phyloP scores from a whole-genome alignment of 2,113 vertebrate genomes.

The Probosciger aterrimus region DNA sequence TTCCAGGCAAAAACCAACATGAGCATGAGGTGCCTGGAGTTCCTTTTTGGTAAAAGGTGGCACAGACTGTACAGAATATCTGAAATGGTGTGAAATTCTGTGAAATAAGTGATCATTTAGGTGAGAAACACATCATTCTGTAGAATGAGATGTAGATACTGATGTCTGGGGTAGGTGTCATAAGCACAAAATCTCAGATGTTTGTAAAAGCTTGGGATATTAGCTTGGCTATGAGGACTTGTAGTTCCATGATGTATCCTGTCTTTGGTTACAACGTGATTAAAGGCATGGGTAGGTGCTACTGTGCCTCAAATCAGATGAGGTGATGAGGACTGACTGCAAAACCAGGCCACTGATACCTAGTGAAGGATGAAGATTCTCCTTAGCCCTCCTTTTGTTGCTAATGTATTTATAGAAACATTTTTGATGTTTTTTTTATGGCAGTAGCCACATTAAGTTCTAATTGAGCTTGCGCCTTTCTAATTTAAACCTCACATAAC shows the following conservation, averaged over 20 bases:
- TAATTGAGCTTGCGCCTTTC: neutral
- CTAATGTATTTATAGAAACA: too few relatives aligned
- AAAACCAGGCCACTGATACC: neutral
- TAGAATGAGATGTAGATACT: neutral
- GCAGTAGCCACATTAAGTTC: neutral
- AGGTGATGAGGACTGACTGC: neutral
- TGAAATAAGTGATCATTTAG: neutral
- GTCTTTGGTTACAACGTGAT: neutral
- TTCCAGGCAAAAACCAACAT: neutral
- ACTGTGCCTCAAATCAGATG: neutral
- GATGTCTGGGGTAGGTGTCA: neutral
- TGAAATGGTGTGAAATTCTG: neutral
- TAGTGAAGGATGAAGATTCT: too few relatives aligned
- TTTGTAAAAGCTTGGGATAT: neutral
- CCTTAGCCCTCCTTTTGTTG: too few relatives aligned
- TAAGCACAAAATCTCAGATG: neutral
- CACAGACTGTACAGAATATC: neutral
- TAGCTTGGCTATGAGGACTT: neutral
- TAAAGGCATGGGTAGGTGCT: neutral
- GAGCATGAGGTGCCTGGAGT: neutral
- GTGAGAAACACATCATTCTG: neutral
- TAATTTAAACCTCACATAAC: neutral
- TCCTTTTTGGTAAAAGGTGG: accelerated
- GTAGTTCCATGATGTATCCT: neutral
- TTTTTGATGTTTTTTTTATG: neutral